Base-by-base conservation (phyloP, 1,140 invertebrate genomes). In the Drosophila ironensis region DNA sequence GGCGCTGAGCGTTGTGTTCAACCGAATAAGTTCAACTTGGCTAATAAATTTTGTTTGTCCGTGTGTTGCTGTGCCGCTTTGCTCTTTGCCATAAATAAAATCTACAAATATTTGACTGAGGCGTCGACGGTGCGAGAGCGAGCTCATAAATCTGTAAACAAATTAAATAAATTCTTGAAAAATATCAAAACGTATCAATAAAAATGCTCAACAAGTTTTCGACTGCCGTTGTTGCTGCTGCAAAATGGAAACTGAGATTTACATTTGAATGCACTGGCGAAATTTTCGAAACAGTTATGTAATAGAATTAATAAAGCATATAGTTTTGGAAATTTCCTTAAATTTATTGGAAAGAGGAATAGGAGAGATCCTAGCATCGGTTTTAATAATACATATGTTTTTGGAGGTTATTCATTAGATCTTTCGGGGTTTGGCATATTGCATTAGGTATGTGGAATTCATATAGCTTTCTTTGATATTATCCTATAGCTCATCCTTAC, bases 141-240 rank as follows among this genome's bases (percentile, higher is more conserved):
- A 84, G 72, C 77, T 82, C 77, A 82, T 82, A 82, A 82, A 82
- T 82, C 78, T 82, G 78, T 84, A 82, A 82, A 77, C 78, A 84
- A 77, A 84, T 82, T 70, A 82, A 78, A 82, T 82, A 82, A 77
- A 82, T 82, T 82, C 64, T 84, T 81, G 72, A 56, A 72, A 68
- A 69, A 84, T 84, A 77, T 72, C 78, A 82, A 84, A 82, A 84
- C 66, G 77, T 84, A 82, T 82, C 77, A 82, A 82, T 82, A 82
- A 82, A 84, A 84, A 84, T 84, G 77, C 77, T 82, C 78, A 84
- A 82, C 77, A 84, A 82, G 77, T 84, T 82, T 82, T 81, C 14
- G 33, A 30, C 56, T 48, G 35, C 19, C 30, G 33, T 11, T 28
- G 44, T 25, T 28, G 33, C 22, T 35, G 40, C 11, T 42, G 41